Conservation (phyloP, 2,888 invertebrate species). For the Lasioglossum calceatum region DNA sequence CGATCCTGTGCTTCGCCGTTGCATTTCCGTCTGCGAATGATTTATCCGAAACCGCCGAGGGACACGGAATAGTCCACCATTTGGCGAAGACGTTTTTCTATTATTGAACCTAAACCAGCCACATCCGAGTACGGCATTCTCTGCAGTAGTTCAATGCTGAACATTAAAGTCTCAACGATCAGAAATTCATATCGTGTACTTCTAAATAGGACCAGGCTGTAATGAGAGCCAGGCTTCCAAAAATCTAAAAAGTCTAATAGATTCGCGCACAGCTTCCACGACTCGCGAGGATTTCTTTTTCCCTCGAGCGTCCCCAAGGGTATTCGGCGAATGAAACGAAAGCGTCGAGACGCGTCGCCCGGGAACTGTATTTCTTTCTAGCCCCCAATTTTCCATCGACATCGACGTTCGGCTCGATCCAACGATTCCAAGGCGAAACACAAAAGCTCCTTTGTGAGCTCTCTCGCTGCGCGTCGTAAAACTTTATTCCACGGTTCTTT, state of each 20-base stretch:
- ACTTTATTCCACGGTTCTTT: constrained; percentile 40
- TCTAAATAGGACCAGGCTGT: not conserved
- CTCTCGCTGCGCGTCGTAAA: constrained; percentile 32
- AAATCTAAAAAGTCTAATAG: not conserved
- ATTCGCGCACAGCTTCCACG: not conserved
- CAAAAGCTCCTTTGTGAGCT: constrained; percentile 36
- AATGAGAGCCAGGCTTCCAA: not conserved
- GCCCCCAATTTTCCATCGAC: constrained; percentile 21
- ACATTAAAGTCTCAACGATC: too few relatives aligned
- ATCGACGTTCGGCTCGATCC: not conserved
- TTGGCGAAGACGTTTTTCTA: not conserved
- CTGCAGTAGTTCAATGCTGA: too few relatives aligned
- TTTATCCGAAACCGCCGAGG: not conserved
- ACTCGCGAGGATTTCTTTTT: not conserved
- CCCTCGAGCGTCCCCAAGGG: not conserved
- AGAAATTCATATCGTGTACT: not conserved
- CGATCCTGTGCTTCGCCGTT: not conserved
- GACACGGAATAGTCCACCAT: not conserved
- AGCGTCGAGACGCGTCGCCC: not conserved
- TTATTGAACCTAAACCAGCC: not conserved
- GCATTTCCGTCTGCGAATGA: not conserved
- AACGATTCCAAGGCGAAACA: constrained; percentile 2
- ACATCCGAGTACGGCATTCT: too few relatives aligned
- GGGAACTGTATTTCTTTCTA: not conserved
- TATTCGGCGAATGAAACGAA: not conserved